Conservation (phyloP, 1,140 invertebrate species). For the Gonioctena quinquepunctata region DNA sequence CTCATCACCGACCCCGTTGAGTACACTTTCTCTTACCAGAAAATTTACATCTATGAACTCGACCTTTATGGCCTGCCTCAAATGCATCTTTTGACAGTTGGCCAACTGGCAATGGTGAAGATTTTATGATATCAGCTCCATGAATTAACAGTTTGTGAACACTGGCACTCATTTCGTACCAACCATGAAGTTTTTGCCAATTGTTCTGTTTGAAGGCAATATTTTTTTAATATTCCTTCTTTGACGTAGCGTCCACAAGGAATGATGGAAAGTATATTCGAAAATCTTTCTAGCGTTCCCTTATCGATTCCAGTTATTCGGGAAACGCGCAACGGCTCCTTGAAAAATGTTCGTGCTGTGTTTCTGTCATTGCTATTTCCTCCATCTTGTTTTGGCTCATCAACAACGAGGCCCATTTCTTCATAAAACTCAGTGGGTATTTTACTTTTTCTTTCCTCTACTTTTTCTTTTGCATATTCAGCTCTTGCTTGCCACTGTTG, state of each 20-base stretch:
- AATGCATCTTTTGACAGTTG: slow-evolving; percentile 13
- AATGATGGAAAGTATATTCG: neutral
- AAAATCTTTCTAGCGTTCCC: slow-evolving; percentile 41
- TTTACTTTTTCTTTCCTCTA: slow-evolving; percentile 9
- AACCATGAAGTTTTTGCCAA: slow-evolving; percentile 2
- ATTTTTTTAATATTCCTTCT: neutral
- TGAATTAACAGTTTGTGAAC: slow-evolving; percentile 17
- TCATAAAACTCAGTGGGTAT: slow-evolving; percentile 3
- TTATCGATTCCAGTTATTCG: slow-evolving; percentile 45
- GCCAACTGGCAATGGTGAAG: slow-evolving; percentile 4
- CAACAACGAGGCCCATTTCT: slow-evolving; percentile 42
- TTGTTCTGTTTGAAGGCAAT: slow-evolving; percentile 7
- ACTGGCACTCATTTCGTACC: slow-evolving; percentile 19
- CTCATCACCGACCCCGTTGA: too few relatives aligned
- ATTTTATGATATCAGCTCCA: slow-evolving; percentile 13
- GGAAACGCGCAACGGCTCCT: slow-evolving; percentile 36
- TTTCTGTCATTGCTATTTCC: slow-evolving; percentile 54
- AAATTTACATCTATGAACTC: too few relatives aligned
- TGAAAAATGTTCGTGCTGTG: slow-evolving; percentile 52
- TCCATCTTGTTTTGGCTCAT: slow-evolving; percentile 47
- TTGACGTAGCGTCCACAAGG: neutral
- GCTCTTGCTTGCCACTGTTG: slow-evolving; percentile 17
- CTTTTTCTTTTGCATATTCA: slow-evolving; percentile 9
- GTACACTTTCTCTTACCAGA: too few relatives aligned
- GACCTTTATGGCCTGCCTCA: slow-evolving; percentile 12